phyloP scores from a whole-genome alignment of 2,888 invertebrate genomes.

The Molorchus minor region DNA sequence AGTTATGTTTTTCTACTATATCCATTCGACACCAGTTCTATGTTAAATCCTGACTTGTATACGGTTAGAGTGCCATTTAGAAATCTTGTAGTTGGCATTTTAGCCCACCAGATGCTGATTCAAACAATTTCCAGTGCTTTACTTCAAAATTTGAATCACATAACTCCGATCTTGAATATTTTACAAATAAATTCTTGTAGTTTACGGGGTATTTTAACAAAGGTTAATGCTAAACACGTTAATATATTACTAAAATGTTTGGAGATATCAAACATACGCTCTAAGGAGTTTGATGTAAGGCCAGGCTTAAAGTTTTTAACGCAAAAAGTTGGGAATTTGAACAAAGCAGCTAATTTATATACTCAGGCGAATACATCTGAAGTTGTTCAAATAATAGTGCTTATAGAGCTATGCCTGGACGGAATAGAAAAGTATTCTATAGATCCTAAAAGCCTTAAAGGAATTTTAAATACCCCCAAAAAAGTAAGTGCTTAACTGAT shows the following conservation, averaged over 20 bases:
- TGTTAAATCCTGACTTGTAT: constrained; percentile 78
- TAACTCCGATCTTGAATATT: constrained; percentile 61
- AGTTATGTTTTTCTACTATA: constrained; percentile 90
- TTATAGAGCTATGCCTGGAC: constrained; percentile 85
- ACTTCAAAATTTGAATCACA: constrained; percentile 69
- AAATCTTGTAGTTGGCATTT: constrained; percentile 85
- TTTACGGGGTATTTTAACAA: constrained; percentile 57
- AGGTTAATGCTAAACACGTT: constrained; percentile 70
- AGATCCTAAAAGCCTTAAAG: constrained; percentile 70
- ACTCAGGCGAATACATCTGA: constrained; percentile 92
- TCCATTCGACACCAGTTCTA: constrained; percentile 76
- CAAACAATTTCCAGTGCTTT: constrained; percentile 90
- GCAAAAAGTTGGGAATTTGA: constrained; percentile 90
- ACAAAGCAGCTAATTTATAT: constrained; percentile 88
- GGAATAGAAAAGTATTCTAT: constrained; percentile 73
- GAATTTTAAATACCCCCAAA: constrained; percentile 65
- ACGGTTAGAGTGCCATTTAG: constrained; percentile 88
- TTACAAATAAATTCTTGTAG: constrained; percentile 61
- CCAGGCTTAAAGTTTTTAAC: constrained; percentile 94
- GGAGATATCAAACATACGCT: constrained; percentile 82
- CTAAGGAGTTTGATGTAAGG: constrained; percentile 87
- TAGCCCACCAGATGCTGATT: constrained; percentile 92
- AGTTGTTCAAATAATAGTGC: constrained; percentile 86
- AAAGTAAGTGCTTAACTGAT: constrained; percentile 53
- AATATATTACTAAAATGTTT: constrained; percentile 80